Evolutionary conservation across 2,797 vertebrate species (phyloP).

Genomic region (Loris lydekkerianus): DNA sequence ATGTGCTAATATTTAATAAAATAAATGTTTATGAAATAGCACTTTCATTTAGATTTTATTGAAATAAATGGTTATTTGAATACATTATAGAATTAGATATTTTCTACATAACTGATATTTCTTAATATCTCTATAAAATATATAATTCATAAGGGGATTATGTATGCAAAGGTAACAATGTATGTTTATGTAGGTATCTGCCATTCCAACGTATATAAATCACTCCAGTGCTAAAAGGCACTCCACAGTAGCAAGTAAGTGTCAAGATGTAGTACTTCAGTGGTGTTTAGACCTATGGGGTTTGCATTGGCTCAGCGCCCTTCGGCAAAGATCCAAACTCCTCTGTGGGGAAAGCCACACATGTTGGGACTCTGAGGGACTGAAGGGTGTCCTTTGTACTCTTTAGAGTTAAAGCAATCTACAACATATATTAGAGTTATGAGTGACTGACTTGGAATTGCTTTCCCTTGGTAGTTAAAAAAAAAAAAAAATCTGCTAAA

Average conservation of each 20-base stretch:
- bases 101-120: conserved; percentile 23
- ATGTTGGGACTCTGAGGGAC: conserved; percentile 73
- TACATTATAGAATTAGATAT: conserved; percentile 24
- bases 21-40: conserved; percentile 73
- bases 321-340: conserved; percentile 78
- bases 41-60: conserved; percentile 53
- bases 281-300: conserved; percentile 84
- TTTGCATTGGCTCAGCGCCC: conserved; percentile 87
- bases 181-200: conserved; percentile 74
- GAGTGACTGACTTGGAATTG: conserved; percentile 56
- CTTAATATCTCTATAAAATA: conserved; percentile 50
- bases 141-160: conserved; percentile 54
- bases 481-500: neutral
- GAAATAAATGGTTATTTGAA: conserved; percentile 62
- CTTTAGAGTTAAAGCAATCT: conserved; percentile 64
- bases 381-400: conserved; percentile 87
- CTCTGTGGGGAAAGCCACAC: conserved; percentile 85
- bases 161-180: conserved; percentile 4
- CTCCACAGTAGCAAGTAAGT: conserved; percentile 85
- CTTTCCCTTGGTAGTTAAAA: conserved; percentile 37
- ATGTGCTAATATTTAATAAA: conserved; percentile 78
- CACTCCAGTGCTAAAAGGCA: conserved; percentile 72
- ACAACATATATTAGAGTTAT: conserved; percentile 38
- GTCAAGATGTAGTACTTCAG: conserved; percentile 79
- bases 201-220: conserved; percentile 68